Conservation (phyloP, 2,888 invertebrate genomes). For the Yponomeuta cagnagella region DNA sequence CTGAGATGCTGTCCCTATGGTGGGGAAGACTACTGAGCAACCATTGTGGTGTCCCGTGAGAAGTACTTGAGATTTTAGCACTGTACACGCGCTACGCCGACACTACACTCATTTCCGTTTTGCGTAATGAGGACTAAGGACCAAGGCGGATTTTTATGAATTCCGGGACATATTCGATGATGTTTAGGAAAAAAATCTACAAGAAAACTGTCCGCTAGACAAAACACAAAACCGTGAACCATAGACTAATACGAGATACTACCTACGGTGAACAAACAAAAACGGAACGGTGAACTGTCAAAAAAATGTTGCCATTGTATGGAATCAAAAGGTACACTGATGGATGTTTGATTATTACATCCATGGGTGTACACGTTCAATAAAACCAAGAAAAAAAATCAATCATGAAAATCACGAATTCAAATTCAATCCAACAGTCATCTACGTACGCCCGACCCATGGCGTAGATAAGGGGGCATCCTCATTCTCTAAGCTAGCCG, state of each 20-base stretch:
- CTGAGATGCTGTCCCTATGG: constrained; percentile 45
- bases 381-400: no score
- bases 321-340: no score
- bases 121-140: not conserved
- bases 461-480: no score
- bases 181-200: not conserved
- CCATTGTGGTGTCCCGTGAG: constrained; percentile 12
- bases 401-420: no score
- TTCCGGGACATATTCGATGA: not conserved
- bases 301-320: not conserved
- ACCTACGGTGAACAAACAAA: not conserved
- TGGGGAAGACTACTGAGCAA: constrained; percentile 14
- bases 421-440: no score
- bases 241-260: no score
- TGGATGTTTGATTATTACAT: no score
- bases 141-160: not conserved
- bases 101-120: not conserved
- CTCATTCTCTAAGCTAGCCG: no score
- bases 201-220: not conserved
- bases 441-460: no score
- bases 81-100: not conserved
- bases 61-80: not conserved
- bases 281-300: not conserved
- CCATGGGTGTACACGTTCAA: not conserved
- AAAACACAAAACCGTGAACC: not conserved